A percentile compares a stretch with the other conserved stretches of the same genome.
These are phyloP conservation scores for Thinocorus orbignyianus DNA, from an alignment of 2,113 vertebrate species.

Conservation along the genomic window DNA sequence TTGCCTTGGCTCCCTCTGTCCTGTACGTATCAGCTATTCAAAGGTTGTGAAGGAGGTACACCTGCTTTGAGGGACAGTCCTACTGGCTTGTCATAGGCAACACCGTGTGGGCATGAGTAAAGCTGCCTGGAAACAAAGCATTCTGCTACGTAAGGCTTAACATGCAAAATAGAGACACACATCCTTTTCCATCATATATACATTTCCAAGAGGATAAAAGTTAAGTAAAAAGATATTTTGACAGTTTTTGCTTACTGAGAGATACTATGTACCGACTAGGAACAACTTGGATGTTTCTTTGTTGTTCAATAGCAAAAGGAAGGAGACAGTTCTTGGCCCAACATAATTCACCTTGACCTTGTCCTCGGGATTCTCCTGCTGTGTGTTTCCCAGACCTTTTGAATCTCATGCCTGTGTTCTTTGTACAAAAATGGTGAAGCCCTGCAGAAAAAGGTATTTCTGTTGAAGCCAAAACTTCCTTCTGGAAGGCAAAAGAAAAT, in stretches of 20 bases:
- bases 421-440: neutral
- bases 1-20: neutral
- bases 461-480: neutral
- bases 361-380: neutral
- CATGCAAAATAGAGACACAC: neutral
- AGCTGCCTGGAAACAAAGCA: neutral
- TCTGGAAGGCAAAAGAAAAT: neutral
- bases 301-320: neutral
- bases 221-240: neutral
- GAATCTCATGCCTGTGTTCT: neutral
- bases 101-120: neutral
- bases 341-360: neutral
- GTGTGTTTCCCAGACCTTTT: neutral
- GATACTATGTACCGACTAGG: neutral
- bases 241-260: neutral
- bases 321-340: neutral
- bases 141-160: neutral
- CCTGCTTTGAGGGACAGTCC: neutral
- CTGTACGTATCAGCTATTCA: neutral
- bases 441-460: neutral
- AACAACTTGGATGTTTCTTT: neutral
- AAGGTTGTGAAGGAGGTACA: neutral
- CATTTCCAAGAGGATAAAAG: neutral
- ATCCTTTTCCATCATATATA: neutral
- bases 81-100: neutral